Evolutionary conservation across 2,888 invertebrate genomes (phyloP).

Genomic region (Tenthredo notha): DNA sequence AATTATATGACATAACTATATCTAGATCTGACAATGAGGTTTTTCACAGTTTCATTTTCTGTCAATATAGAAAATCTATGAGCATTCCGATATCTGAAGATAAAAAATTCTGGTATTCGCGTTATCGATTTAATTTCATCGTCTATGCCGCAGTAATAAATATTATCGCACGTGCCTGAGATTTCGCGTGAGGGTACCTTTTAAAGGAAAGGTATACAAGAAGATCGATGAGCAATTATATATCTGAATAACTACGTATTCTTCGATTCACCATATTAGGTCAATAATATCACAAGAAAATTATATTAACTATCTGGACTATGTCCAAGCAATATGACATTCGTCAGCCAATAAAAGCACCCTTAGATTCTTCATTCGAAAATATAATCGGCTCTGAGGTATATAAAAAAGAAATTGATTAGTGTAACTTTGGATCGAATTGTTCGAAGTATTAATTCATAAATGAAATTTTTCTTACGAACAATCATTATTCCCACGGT

Average conservation of each 20-base stretch:
- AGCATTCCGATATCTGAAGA: background rate
- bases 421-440: background rate
- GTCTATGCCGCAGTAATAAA: conserved; percentile 3
- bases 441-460: background rate
- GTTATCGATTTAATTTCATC: background rate
- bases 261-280: background rate
- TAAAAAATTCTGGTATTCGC: background rate
- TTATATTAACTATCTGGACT: background rate
- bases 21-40: background rate
- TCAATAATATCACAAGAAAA: background rate
- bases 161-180: background rate
- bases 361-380: background rate
- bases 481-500: background rate
- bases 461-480: background rate
- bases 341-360: too few species aligned
- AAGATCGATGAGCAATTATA: background rate
- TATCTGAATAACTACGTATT: background rate
- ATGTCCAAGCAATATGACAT: background rate
- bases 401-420: background rate
- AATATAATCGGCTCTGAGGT: background rate
- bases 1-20: background rate
- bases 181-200: background rate
- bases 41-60: background rate
- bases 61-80: background rate
- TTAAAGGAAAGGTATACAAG: background rate